Conservation (phyloP, 2,797 vertebrate genomes). For the Eulemur coronatus region DNA sequence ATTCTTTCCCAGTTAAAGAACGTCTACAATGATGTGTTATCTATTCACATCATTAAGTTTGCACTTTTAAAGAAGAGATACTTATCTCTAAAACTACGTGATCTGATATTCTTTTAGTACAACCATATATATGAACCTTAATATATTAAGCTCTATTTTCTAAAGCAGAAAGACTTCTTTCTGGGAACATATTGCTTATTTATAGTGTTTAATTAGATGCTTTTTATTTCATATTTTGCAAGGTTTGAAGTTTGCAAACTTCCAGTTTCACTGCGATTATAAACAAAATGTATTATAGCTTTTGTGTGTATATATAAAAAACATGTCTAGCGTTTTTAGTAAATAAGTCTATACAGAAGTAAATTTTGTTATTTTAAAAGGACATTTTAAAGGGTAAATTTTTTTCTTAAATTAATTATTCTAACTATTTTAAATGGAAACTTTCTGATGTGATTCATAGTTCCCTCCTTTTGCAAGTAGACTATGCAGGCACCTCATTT, state of each 20-base stretch:
- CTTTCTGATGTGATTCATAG: background rate
- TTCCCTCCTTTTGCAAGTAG: background rate
- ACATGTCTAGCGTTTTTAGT: background rate
- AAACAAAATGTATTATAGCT: background rate
- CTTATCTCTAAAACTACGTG: background rate
- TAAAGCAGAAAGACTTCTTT: background rate
- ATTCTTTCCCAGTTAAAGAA: background rate
- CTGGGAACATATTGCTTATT: background rate
- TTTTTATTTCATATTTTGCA: background rate
- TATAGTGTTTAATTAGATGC: background rate
- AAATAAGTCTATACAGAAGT: background rate
- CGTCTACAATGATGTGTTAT: background rate
- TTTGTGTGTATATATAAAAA: background rate
- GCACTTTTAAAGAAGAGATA: background rate
- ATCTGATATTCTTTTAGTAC: background rate
- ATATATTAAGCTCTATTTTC: background rate
- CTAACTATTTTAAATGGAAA: background rate
- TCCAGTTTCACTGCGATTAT: background rate
- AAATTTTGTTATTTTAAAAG: background rate
- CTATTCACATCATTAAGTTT: background rate
- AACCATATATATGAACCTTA: background rate
- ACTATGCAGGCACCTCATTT: too few relatives aligned
- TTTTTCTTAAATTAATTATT: background rate
- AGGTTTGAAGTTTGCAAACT: background rate
- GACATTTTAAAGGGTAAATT: background rate